Evolutionary conservation across 2,888 invertebrate species (phyloP), one percentile per base, ranked within the genome.

Genomic region (Idaea straminata): DNA sequence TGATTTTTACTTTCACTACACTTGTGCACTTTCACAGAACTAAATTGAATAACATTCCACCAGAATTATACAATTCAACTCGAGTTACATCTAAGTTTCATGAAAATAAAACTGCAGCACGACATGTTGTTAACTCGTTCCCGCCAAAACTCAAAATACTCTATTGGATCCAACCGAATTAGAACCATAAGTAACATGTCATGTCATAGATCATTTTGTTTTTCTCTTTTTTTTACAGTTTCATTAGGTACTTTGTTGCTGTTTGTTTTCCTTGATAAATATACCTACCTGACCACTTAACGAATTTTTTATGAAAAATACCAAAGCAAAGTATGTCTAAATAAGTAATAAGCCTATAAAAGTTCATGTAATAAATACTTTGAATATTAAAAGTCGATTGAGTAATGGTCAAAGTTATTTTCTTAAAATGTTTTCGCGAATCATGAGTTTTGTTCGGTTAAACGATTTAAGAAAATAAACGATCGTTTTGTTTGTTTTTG

Each of bases 141-240:
- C n/a, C n/a, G n/a, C n/a, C n/a, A n/a, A n/a, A n/a, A n/a, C n/a
- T n/a, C n/a, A n/a, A n/a, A n/a, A n/a, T n/a, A 25, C 25, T 25
- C 25, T 25, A 25, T 25, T 25, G 25, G 1, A 25, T 25, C 25
- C 25, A 25, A 25, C 25, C 25, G 25, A 74, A 72, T 74, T 76
- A 74, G 72, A 47, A 47, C 47, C 47, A 7, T 47, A 38, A 5
- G 36, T 5, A 36, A 6, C 6, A 47, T 47, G 47, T 3, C 25
- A 25, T 25, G 3, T 25, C 25, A 25, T 3, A 25, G 25, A 25
- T 25, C 1, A 2, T 25, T 25, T 25, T 25, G 1, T 25, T 7
- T 47, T 47, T 5, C 36, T 47, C 10, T 47, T 7, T 47, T 47
- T 13, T 0, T 47, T 25, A 25, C 25, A 25, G 25, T 25, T 25